Evolutionary conservation across 2,888 invertebrate species (phyloP), one percentile per base, ranked within the genome.

Genomic region (Lasioglossum zephyrum): DNA sequence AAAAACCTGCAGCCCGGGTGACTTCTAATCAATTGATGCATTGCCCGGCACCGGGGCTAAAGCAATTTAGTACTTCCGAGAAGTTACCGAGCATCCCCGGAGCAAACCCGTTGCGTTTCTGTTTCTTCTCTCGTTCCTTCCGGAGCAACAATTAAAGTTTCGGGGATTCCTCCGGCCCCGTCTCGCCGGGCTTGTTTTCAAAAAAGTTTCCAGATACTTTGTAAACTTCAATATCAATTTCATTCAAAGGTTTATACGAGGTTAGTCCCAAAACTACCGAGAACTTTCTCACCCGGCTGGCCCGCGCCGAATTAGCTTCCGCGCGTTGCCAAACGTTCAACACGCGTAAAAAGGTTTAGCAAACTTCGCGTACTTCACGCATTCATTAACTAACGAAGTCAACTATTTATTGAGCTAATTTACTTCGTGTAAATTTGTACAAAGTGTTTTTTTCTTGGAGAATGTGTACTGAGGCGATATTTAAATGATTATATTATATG

Each of bases 21-120:
- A 86, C 36, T 88, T 77, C 85, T 89, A 87, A 88, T 89, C 89
- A 89, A 91, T 88, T 84, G 90, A 91, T 85, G 85, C 84, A 90
- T 88, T 79, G 83, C 77, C n/a, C 49, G 69, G 75, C 47, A 74
- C 79, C 80, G 49, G 84, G 4, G 83, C 86, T 82, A 82, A 86
- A 83, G 85, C 84, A 84, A 87, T 86, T 88, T 88, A 77, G 49
- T 79, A 85, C 82, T 88, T 82, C 74, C 57, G 60, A 8, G 66
- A 81, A 87, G 85, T 87, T 88, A 9, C 39, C 53, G 41, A 63
- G 44, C 63, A 80, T 69, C 75, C 66, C 66, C 39, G 31, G 66
- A 16, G 13, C 13, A 81, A 72, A n/a, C 57, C 73, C 49, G 69
- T 39, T 66, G 66, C 72, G 53, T 41, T 57, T 73, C 81, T 85